Conservation (phyloP, 2,113 vertebrate species). For the Sinocyclocheilus grahami region DNA sequence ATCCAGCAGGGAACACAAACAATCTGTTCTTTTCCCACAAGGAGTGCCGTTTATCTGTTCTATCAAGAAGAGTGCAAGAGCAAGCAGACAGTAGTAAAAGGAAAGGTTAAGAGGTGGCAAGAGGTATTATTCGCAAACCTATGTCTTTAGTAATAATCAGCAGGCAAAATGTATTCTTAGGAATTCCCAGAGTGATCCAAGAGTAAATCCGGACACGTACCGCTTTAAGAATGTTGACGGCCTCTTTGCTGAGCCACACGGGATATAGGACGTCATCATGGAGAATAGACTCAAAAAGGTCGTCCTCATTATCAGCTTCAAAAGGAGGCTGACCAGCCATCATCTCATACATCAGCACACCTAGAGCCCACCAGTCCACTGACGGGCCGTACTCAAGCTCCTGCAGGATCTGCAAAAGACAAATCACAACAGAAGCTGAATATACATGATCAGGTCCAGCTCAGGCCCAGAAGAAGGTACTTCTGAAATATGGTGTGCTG, state of each 20-base stretch:
- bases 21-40: constrained; percentile 78
- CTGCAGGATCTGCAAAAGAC: constrained; percentile 83
- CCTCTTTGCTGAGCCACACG: constrained; percentile 95
- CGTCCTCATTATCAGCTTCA: constrained; percentile 91
- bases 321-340: constrained; percentile 95
- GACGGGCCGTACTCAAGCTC: constrained; percentile 91
- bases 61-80: background rate
- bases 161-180: background rate
- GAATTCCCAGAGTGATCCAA: background rate
- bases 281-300: constrained; percentile 94
- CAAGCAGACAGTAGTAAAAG: background rate
- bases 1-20: constrained; percentile 70
- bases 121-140: too few species aligned
- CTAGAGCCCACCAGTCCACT: constrained; percentile 96
- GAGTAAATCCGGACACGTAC: constrained; percentile 72
- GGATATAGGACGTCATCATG: constrained; percentile 92
- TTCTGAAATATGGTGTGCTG: too few species aligned
- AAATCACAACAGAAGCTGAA: background rate
- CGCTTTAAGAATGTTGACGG: constrained; percentile 91
- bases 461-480: background rate
- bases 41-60: constrained; percentile 67
- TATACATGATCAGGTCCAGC: background rate
- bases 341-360: constrained; percentile 97
- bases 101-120: background rate
- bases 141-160: background rate